phyloP scores from a whole-genome alignment of 2,113 vertebrate species.

The Hemibagrus wyckioides region DNA sequence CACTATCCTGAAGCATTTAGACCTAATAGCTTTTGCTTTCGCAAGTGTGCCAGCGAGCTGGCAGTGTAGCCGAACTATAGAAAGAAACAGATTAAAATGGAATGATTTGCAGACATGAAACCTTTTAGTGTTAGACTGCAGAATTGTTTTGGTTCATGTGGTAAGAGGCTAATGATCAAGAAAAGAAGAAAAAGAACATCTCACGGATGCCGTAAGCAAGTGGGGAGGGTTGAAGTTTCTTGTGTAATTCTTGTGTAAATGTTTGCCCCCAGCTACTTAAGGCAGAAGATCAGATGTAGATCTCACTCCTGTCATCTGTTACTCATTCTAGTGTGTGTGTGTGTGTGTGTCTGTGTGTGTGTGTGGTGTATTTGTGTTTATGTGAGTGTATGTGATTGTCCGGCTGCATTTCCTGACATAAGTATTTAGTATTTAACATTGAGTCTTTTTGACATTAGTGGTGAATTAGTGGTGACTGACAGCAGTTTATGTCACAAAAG shows the following conservation, averaged over 20 bases:
- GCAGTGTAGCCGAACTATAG: constrained; percentile 44
- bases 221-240: constrained; percentile 16
- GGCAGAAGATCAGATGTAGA: constrained; percentile 29
- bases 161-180: constrained; percentile 17
- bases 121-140: constrained; percentile 11
- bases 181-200: constrained; percentile 32
- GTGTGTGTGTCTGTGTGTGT: constrained; percentile 16
- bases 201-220: constrained; percentile 10
- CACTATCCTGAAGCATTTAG: constrained; percentile 26
- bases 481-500: background rate
- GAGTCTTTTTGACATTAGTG: background rate
- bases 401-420: background rate
- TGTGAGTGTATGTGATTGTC: constrained; percentile 1
- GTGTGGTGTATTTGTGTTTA: constrained; percentile 10
- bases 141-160: constrained; percentile 27
- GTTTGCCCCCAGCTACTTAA: constrained; percentile 43
- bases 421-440: constrained; percentile 1
- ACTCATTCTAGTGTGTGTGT: constrained; percentile 21
- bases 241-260: constrained; percentile 44
- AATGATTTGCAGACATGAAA: constrained; percentile 41
- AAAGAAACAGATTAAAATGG: constrained; percentile 43
- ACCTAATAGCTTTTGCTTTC: constrained; percentile 25
- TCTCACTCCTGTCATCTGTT: constrained; percentile 43
- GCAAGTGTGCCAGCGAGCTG: constrained; percentile 20
- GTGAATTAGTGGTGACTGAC: background rate